Evolutionary conservation across 2,888 invertebrate species (phyloP), one percentile per base, ranked within the genome.

Genomic region (Mythimna loreyi): DNA sequence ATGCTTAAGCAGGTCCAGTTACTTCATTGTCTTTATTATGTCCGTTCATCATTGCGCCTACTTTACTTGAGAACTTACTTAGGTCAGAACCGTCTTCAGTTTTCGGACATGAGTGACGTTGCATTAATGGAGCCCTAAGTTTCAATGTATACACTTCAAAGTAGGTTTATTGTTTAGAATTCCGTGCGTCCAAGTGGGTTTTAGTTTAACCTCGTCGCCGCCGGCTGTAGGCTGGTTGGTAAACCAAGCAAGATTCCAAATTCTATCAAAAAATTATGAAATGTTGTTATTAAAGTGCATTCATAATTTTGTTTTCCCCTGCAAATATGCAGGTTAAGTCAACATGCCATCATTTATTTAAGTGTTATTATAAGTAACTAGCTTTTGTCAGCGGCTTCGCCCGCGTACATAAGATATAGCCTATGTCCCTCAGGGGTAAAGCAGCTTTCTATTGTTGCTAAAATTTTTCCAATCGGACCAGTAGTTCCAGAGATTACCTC

Each of bases 1-100:
- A 83, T 82, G 75, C 77, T 82, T 80, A 71, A 78, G 77, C 75
- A 81, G 68, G 70, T 82, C 78, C 67, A 62, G 61, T 66, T 9
- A 64, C 60, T 60, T 67, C 63, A 64, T 59, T 63, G 62, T 73
- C 73, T 72, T 60, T 75, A 62, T 76, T 52, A 57, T 23, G 19
- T 30, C 36, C n/a, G 30, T 28, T 49, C 30, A 61, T 45, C 55
- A 25, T 47, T 55, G 21, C 47, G 30, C 28, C 9, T 33, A 21
- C 7, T 67, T 16, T 16, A 16, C 23, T 67, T 47, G 57, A 47
- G 16, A 21, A 50, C n/a, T 40, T 53, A 43, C 47, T 59, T 53
- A 21, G n/a, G 19, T n/a, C 25, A 9, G 70, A 16, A 53, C 3
- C 43, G 33, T 47, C 52, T 52, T 76, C 6, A 58, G 11, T 53